Base-by-base conservation (phyloP, 2,797 vertebrate genomes). In the Protosalanx chinensis region DNA sequence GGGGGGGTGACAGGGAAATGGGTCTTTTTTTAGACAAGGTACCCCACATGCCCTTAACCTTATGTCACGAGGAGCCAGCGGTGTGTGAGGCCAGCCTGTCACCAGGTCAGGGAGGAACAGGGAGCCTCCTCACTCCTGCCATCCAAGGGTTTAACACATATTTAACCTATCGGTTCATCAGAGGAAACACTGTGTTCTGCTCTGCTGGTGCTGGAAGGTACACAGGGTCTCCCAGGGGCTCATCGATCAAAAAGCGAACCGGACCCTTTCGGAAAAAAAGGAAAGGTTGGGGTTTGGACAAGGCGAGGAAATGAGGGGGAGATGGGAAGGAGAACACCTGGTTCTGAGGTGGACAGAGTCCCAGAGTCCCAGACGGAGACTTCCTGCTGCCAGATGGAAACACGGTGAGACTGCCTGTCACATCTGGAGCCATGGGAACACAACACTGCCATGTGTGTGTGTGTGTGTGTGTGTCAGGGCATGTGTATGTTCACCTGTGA, bases 11-110 rank as follows among this genome's bases (percentile, higher is more conserved):
- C 79, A 75, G 75, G 90, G 86, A 88, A 86, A 88, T 76, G 81
- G 81, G 65, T 63, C 89, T 94, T 94, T 92, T 94, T 94, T 93
- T 94, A 93, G 93, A 87, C 81, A 74, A 90, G 93, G 92, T 95
- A 91, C 87, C 89, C 90, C 85, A 85, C 90, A 89, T 90, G 88
- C 89, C 85, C 88, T 87, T 88, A 89, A 82, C 76, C 84, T 87
- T 88, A 91, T 89, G 87, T 92, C 92, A 93, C 87, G 70, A 84
- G 79, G 75, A 82, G 68, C 79, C 81, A 86, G 81, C 79, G 75
- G 83, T 80, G 68, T 76, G 72, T 64, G 68, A 30, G 18, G 37
- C 37, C 37, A 10, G 37, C 37, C 37, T 41, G 1, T 41, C 37
- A 1, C 37, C 37, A 41, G 37, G 37, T 41, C 37, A 41, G 7